Evolutionary conservation across 2,888 invertebrate species (phyloP).

Genomic region (Sesia apiformis): DNA sequence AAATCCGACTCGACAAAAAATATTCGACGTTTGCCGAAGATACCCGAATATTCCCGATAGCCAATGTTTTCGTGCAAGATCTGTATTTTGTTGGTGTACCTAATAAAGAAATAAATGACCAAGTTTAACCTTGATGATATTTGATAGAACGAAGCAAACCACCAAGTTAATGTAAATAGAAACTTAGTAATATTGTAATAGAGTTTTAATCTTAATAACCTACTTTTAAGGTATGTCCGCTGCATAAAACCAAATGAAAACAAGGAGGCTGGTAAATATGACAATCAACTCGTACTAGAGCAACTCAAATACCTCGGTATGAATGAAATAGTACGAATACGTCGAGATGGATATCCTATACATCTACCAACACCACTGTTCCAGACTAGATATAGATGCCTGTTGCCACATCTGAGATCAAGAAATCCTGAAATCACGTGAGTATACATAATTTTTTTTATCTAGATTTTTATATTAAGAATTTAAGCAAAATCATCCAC

Average conservation of each 20-base stretch:
- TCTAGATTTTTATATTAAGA: too few species aligned
- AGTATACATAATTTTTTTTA: slow-evolving; percentile 13
- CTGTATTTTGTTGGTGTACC: too few species aligned
- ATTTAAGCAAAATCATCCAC: too few species aligned
- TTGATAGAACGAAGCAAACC: background rate
- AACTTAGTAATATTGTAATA: too few species aligned
- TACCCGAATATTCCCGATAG: too few species aligned
- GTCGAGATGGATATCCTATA: slow-evolving; percentile 92
- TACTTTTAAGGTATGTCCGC: slow-evolving; percentile 81
- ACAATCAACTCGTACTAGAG: slow-evolving; percentile 86
- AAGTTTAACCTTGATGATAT: background rate
- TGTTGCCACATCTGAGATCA: slow-evolving; percentile 71
- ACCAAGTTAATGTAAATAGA: too few species aligned
- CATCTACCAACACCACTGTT: slow-evolving; percentile 87
- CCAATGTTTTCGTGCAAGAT: too few species aligned
- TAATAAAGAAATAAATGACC: too few species aligned
- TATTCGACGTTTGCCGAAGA: too few species aligned
- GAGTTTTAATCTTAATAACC: too few species aligned
- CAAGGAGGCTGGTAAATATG: slow-evolving; percentile 86
- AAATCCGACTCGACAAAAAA: too few species aligned
- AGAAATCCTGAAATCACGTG: slow-evolving; percentile 43
- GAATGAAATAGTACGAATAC: slow-evolving; percentile 93
- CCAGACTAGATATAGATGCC: slow-evolving; percentile 83
- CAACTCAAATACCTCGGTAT: slow-evolving; percentile 93
- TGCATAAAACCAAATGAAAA: slow-evolving; percentile 94